Conservation (phyloP, 2,113 vertebrate species). For the Tetraodon nigroviridis region DNA sequence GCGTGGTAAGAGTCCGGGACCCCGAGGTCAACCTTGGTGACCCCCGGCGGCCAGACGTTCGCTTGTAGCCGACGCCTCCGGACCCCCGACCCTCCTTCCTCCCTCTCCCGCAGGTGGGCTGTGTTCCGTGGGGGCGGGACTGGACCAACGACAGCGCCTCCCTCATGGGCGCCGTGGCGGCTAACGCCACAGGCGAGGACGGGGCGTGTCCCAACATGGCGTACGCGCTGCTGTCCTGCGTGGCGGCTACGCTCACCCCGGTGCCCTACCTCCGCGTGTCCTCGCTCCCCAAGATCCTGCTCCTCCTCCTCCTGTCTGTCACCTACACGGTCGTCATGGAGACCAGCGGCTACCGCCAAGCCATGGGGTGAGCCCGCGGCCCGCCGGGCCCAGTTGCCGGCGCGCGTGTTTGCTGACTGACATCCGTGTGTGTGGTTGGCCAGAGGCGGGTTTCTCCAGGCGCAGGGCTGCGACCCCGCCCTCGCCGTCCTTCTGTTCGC, state of each 20-base stretch:
- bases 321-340: constrained; percentile 90
- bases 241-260: constrained; percentile 85
- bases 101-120: constrained; percentile 78
- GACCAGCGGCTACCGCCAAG: constrained; percentile 86
- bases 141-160: constrained; percentile 74
- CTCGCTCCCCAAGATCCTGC: constrained; percentile 90
- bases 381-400: too few species aligned
- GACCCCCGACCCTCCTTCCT: background rate
- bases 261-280: constrained; percentile 92
- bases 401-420: background rate
- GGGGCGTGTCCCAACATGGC: constrained; percentile 80
- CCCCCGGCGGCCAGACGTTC: background rate
- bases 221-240: constrained; percentile 89
- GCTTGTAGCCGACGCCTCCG: too few species aligned
- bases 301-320: constrained; percentile 85
- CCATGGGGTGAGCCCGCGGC: constrained; percentile 76
- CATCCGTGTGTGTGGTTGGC: constrained; percentile 5
- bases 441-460: constrained; percentile 81
- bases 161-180: constrained; percentile 68
- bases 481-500: constrained; percentile 88
- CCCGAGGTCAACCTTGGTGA: background rate
- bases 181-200: constrained; percentile 70
- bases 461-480: constrained; percentile 85
- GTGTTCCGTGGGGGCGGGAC: constrained; percentile 85
- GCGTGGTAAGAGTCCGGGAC: constrained; percentile 81